Evolutionary conservation across 2,797 vertebrate species (phyloP), one percentile per base, ranked within the genome.

Genomic region (Lates japonicus): DNA sequence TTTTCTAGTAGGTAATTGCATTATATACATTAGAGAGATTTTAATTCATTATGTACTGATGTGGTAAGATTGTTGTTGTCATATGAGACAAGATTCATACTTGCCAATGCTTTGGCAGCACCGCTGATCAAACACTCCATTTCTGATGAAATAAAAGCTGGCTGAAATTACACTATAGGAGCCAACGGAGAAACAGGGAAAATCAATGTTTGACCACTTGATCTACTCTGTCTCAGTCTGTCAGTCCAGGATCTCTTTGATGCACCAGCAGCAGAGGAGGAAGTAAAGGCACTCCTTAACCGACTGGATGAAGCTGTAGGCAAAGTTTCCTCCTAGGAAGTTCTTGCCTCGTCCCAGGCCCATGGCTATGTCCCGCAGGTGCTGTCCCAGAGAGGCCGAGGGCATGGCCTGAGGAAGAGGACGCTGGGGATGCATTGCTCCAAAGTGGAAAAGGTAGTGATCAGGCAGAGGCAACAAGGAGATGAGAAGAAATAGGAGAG

Each of bases 241-340:
- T 95, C 92, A 98, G 83, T 98, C 97, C 92, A 99, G 92, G 83
- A 99, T 95, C 92, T 97, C 95, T 52, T 88, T 96, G 82, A 98
- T 92, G 87, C 97, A 98, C 97, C 97, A 98, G 91, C 97, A 98
- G 94, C 98, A 98, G 39, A 99, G 96, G 16, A 98, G 94, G 73
- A 98, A 91, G 80, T 96, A 98, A 35, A 96, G 87, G 2, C 96
- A 95, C 74, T 97, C 96, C 78, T 95, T 96, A 59, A 97, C 87
- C 2, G 95, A 94, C 78, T 91, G 93, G 82, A 96, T 93, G 42
- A 97, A 86, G 41, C 95, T 88, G 52, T 95, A 96, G 51, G 94
- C 89, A 1, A 94, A 55, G 86, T 94, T 94, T 64, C 93, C 89
- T 22, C 96, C 95, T 33, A 96, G 67, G 6, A 95, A 84, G 66